phyloP scores from a whole-genome alignment of 1,140 invertebrate genomes.

The Zaprionus ghesquierei region DNA sequence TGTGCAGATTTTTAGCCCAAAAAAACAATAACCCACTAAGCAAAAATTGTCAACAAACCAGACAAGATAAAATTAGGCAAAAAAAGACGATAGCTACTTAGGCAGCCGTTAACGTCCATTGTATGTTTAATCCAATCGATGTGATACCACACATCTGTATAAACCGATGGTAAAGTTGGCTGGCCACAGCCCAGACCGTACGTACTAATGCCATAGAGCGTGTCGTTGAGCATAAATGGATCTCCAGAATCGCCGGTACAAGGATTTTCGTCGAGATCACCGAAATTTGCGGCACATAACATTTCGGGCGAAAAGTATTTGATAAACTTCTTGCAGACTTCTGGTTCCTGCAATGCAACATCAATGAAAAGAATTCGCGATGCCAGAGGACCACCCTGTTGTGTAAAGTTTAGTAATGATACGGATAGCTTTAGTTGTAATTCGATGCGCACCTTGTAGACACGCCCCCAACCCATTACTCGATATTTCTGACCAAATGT shows the following conservation, averaged over 20 bases:
- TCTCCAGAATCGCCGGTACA: slow-evolving; percentile 48
- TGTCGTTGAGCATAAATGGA: slow-evolving; percentile 34
- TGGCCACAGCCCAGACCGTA: slow-evolving; percentile 53
- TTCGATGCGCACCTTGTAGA: slow-evolving; percentile 24
- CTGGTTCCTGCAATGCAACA: slow-evolving; percentile 12
- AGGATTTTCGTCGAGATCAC: slow-evolving; percentile 27
- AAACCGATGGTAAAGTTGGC: slow-evolving; percentile 32
- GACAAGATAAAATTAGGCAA: neutral
- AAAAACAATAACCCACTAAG: neutral
- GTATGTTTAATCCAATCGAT: slow-evolving; percentile 29
- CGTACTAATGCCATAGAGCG: slow-evolving; percentile 44
- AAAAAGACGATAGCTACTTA: neutral
- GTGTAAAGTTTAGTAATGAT: no score
- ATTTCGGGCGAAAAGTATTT: slow-evolving; percentile 40
- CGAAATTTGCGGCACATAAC: slow-evolving; percentile 54
- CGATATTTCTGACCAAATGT: slow-evolving; percentile 15
- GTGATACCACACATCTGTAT: slow-evolving; percentile 45
- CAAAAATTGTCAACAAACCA: neutral
- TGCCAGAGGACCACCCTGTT: slow-evolving; percentile 36
- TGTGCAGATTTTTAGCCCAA: no score
- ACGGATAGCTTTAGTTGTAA: no score
- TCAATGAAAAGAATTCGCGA: slow-evolving; percentile 34
- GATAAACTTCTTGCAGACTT: slow-evolving; percentile 15
- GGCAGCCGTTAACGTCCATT: neutral
- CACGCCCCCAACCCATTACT: slow-evolving; percentile 52